These are phyloP conservation scores for Promerops cafer DNA, from an alignment of 2,113 vertebrate genomes.

Conservation along the genomic window DNA sequence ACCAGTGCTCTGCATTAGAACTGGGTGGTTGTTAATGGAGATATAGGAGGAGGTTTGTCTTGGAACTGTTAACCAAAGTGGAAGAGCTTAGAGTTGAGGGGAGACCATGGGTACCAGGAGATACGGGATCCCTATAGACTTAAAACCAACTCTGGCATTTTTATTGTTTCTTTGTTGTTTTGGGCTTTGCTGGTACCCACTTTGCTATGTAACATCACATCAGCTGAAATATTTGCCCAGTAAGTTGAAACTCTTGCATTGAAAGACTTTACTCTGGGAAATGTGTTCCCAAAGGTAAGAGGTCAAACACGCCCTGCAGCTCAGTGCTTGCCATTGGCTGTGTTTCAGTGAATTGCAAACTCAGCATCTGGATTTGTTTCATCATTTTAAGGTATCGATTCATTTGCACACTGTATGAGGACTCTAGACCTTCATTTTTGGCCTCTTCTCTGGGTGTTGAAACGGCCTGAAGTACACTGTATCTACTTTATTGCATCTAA, in stretches of 20 bases:
- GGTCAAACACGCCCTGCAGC: not conserved
- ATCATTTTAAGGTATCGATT: not conserved
- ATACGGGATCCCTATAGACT: rapidly evolving
- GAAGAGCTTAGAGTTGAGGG: not conserved
- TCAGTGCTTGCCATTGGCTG: not conserved
- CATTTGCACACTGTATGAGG: not conserved
- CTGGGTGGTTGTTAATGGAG: not conserved
- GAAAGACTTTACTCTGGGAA: not conserved
- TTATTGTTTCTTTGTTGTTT: not conserved
- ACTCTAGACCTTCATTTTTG: not conserved
- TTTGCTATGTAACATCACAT: not conserved
- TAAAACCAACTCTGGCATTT: not conserved
- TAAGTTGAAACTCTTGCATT: not conserved
- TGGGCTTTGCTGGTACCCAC: not conserved
- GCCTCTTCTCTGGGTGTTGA: not conserved
- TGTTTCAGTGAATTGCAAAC: not conserved
- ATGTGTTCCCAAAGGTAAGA: not conserved
- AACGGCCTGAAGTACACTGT: not conserved
- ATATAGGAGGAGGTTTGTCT: not conserved
- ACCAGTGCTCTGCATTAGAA: not conserved
- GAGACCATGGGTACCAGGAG: not conserved
- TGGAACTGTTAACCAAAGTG: not conserved
- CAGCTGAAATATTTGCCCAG: not conserved
- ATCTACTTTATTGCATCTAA: not conserved
- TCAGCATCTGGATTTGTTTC: not conserved